Conservation (phyloP, 2,888 invertebrate genomes). For the Tenthredo distinguenda region DNA sequence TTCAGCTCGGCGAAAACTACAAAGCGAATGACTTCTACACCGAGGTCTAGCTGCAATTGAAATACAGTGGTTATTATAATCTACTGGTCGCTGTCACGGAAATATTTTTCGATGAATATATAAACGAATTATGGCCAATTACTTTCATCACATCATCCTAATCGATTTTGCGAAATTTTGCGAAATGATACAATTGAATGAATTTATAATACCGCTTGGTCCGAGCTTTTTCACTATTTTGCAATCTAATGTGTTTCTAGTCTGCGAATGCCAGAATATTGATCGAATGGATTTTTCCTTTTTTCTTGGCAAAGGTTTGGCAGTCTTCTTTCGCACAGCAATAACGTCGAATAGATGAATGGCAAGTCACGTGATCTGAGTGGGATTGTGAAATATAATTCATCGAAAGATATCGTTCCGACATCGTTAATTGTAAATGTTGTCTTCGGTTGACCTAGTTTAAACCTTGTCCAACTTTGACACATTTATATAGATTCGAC, state of each 20-base stretch:
- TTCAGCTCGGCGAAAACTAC: too few relatives aligned
- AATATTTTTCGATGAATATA: too few relatives aligned
- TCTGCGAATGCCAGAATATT: neutral
- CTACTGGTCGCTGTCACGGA: too few relatives aligned
- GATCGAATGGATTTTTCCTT: neutral
- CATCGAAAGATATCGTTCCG: neutral
- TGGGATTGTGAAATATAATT: neutral
- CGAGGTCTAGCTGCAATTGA: too few relatives aligned
- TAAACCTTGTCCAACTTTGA: neutral
- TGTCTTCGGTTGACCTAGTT: conserved; percentile 6
- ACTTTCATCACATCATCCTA: too few relatives aligned
- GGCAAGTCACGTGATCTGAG: neutral
- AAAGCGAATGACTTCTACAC: too few relatives aligned
- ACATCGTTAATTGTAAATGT: neutral
- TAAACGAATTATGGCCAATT: too few relatives aligned
- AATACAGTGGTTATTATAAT: too few relatives aligned
- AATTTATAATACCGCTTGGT: too few relatives aligned
- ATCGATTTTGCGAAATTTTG: too few relatives aligned
- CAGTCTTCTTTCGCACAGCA: neutral
- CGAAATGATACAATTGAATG: too few relatives aligned
- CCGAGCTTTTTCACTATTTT: neutral
- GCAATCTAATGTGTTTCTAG: neutral
- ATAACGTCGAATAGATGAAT: neutral
- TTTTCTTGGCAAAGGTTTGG: neutral
- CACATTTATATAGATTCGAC: neutral